Percentiles rank a stretch among this genome's conserved stretches.
Conservation (phyloP, 2,797 vertebrate species). For the Chanos chanos region DNA sequence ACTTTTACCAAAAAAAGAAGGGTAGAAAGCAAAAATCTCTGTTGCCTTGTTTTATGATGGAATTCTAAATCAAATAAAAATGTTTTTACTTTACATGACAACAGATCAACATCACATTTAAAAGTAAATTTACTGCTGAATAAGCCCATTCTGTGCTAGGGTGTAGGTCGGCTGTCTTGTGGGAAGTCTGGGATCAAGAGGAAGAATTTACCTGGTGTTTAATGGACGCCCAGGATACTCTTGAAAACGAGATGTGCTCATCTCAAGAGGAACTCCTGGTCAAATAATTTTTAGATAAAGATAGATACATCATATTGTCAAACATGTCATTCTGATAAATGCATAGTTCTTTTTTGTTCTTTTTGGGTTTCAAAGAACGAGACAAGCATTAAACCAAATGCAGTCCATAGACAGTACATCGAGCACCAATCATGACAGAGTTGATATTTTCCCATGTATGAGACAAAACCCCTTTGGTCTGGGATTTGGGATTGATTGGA, state of each 20-base stretch:
- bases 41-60: no score
- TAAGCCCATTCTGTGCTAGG: no score
- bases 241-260: constrained; percentile 87
- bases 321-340: constrained; percentile 76
- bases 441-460: constrained; percentile 74
- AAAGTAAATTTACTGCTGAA: no score
- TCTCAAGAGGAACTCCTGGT: constrained; percentile 87
- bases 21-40: no score
- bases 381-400: constrained; percentile 71
- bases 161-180: background rate
- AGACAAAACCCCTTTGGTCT: constrained; percentile 75
- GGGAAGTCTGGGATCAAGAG: constrained; percentile 72
- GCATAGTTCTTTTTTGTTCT: constrained; percentile 63
- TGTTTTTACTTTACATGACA: constrained; percentile 6
- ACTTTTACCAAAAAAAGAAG: no score
- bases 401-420: constrained; percentile 78
- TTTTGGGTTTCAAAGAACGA: constrained; percentile 53
- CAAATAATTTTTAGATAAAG: constrained; percentile 84
- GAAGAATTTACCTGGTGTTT: constrained; percentile 83
- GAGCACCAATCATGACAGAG: constrained; percentile 79
- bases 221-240: constrained; percentile 82
- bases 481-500: no score
- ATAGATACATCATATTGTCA: constrained; percentile 78
- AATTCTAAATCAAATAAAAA: background rate
- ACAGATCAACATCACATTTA: no score